A percentile compares a stretch with the other conserved stretches of the same genome.
phyloP scores from a whole-genome alignment of 1,140 invertebrate genomes.

The Nilaparvata lugens region DNA sequence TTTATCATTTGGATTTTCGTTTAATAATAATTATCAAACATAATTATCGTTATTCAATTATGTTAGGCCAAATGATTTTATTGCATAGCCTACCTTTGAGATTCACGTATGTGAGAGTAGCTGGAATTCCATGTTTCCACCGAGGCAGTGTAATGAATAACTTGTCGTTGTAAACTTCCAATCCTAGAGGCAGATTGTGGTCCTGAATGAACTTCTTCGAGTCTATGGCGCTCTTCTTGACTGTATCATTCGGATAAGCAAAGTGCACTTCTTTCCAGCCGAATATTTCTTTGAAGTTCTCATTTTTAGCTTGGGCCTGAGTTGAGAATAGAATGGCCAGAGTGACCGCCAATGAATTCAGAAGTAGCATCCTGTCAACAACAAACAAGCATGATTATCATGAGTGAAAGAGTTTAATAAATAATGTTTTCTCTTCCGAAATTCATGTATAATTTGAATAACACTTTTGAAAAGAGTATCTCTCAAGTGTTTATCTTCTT shows the following conservation, averaged over 20 bases:
- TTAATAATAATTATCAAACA: too few species aligned
- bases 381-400: too few species aligned
- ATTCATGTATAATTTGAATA: too few species aligned
- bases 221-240: conserved; percentile 47
- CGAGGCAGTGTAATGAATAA: conserved; percentile 66
- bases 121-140: conserved; percentile 60
- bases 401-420: too few species aligned
- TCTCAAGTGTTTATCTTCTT: too few species aligned
- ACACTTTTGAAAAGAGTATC: too few species aligned
- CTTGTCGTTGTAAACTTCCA: conserved; percentile 64
- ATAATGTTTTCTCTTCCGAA: too few species aligned
- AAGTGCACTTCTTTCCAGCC: conserved; percentile 58
- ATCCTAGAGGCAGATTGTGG: conserved; percentile 62
- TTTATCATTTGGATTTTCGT: too few species aligned
- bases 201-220: conserved; percentile 50
- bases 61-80: conserved; percentile 8
- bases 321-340: background rate
- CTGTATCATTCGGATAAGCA: conserved; percentile 51
- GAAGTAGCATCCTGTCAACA: too few species aligned
- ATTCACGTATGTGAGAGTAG: conserved; percentile 60
- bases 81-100: conserved; percentile 54
- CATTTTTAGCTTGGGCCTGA: background rate
- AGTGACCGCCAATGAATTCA: too few species aligned
- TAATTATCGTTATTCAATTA: too few species aligned
- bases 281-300: conserved; percentile 45